Conservation (phyloP, 2,888 invertebrate species). For the Bugula neritina region DNA sequence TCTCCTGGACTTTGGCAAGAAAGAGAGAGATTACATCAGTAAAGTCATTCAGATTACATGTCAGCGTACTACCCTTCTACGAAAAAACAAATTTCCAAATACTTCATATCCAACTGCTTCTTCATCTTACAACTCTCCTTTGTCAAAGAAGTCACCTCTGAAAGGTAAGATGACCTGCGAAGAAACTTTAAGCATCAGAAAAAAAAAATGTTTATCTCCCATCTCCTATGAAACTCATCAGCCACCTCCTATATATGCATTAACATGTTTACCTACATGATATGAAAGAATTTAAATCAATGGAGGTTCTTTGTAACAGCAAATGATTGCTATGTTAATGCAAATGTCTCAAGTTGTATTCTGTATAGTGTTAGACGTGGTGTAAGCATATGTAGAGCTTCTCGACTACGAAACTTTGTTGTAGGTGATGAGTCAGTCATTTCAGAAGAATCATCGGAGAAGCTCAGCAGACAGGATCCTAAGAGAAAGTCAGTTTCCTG, state of each 20-base stretch:
- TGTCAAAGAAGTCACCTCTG: background rate
- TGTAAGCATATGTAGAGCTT: no score
- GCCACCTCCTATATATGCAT: no score
- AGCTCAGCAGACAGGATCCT: slow-evolving; percentile 36
- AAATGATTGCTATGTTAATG: no score
- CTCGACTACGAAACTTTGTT: no score
- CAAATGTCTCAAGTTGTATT: no score
- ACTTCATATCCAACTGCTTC: background rate
- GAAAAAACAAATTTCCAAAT: slow-evolving; percentile 33
- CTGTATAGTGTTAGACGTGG: no score
- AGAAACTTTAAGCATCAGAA: no score
- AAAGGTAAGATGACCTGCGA: background rate
- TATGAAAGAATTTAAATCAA: no score
- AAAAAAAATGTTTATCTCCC: no score
- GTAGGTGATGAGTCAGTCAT: slow-evolving; percentile 3
- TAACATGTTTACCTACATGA: no score
- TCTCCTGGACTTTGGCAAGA: slow-evolving; percentile 41
- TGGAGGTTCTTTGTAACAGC: no score
- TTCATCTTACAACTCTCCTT: background rate
- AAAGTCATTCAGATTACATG: slow-evolving; percentile 48
- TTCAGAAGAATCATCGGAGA: background rate
- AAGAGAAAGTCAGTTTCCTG: slow-evolving; percentile 49
- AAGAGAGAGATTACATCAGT: slow-evolving; percentile 47
- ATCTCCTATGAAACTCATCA: no score
- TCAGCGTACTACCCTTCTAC: slow-evolving; percentile 46